phyloP scores from a whole-genome alignment of 1,140 invertebrate genomes.

The Drosophila navojoa region DNA sequence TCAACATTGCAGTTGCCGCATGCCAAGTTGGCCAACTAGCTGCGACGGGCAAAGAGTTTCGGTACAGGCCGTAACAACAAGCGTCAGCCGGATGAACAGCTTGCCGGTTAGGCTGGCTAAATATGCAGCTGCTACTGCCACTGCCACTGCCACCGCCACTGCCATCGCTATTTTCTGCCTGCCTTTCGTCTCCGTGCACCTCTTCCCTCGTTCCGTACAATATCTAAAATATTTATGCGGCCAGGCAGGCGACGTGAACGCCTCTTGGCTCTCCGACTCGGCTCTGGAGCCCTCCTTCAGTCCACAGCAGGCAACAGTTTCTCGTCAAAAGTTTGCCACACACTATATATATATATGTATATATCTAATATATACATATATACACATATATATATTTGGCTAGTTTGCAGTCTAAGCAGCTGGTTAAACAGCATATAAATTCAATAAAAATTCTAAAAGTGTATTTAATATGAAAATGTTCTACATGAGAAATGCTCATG shows the following conservation, averaged over 20 bases:
- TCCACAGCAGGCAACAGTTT: slow-evolving; percentile 44
- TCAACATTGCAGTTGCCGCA: slow-evolving; percentile 75
- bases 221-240: slow-evolving; percentile 79
- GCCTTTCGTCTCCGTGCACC: not conserved
- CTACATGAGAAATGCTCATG: slow-evolving; percentile 20
- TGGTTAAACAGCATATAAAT: slow-evolving; percentile 51
- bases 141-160: not conserved
- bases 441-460: slow-evolving; percentile 59
- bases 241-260: slow-evolving; percentile 58
- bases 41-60: not conserved
- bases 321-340: slow-evolving; percentile 64
- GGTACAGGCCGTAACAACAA: slow-evolving; percentile 55
- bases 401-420: slow-evolving; percentile 1
- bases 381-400: not conserved
- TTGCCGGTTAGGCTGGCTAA: slow-evolving; percentile 65
- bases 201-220: slow-evolving; percentile 13
- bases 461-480: slow-evolving; percentile 62
- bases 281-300: not conserved
- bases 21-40: slow-evolving; percentile 77
- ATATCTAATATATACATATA: not conserved
- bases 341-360: slow-evolving; percentile 10
- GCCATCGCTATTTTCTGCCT: not conserved
- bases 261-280: not conserved
- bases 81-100: slow-evolving; percentile 72
- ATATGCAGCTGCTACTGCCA: slow-evolving; percentile 51